Base-by-base conservation (phyloP, 2,888 invertebrate genomes). In the Laothoe populi region DNA sequence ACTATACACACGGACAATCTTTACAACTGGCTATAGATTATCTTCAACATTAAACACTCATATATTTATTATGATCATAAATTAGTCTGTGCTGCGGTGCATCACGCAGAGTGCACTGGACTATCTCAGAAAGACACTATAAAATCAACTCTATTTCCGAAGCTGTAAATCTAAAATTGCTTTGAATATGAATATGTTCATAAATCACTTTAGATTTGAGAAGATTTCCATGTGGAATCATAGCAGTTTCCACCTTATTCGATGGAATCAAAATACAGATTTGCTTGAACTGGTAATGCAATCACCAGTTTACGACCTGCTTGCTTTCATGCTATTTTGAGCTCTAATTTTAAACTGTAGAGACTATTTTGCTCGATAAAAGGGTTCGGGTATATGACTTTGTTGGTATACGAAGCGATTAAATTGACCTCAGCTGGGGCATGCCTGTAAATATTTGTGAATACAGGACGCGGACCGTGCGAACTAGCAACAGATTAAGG, bases 51-150 rank as follows among this genome's bases (percentile, higher is more conserved):
- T 88, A 90, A 90, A 87, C 87, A 87, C 76, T 85, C 86, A 88
- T 90, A 88, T 87, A 90, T 90, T 90, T 91, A 92, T 89, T 88
- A 88, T 86, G 86, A 81, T 82, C 82, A 90, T 92, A 92, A 91
- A 92, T 92, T 90, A 89, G 86, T 86, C 89, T 87, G 83, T 80
- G 83, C 82, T 71, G 83, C 87, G 89, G 88, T 86, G 88, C 90
- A 90, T 88, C 89, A 83, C 80, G 79, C 83, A 85, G 84, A 89
- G 89, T 90, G 88, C 90, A 90, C 78, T 90, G 90, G 87, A 84
- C 89, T 88, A 86, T 77, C 77, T 78, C 70, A 69, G 64, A 53
- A 49, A 1, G 8, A 1, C 66, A 70, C 35, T 21, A 57, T 0
- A 82, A 75, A 70, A 61, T 42, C 40, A 57, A 71, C 74, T 65